phyloP scores from a whole-genome alignment of 2,113 vertebrate species.

The Apeltes quadracus region DNA sequence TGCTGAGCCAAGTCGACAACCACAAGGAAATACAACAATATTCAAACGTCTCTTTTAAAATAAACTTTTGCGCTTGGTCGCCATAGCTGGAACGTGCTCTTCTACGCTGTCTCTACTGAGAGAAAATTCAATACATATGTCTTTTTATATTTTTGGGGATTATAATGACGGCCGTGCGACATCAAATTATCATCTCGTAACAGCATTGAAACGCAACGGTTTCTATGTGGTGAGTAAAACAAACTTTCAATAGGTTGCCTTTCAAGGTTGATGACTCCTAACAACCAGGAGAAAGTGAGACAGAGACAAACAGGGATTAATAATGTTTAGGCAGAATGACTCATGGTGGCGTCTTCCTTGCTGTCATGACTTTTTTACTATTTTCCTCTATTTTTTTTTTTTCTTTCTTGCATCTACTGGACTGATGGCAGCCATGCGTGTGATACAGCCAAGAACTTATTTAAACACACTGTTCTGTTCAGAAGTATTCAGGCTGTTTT shows the following conservation, averaged over 20 bases:
- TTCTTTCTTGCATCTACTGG: constrained; percentile 17
- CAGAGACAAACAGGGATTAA: constrained; percentile 10
- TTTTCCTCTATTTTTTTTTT: constrained; percentile 27
- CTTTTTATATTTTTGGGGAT: constrained; percentile 47
- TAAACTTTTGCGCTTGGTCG: constrained; percentile 65
- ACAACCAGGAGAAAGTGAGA: constrained; percentile 11
- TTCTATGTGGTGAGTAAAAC: background rate
- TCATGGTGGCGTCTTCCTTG: constrained; percentile 15
- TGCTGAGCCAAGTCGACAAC: constrained; percentile 61
- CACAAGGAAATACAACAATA: constrained; percentile 76
- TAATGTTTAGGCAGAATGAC: constrained; percentile 19
- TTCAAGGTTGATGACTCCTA: constrained; percentile 15
- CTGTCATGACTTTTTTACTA: background rate
- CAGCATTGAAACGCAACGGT: constrained; percentile 40
- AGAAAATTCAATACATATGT: constrained; percentile 68
- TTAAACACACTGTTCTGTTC: constrained; percentile 47
- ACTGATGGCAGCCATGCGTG: constrained; percentile 30
- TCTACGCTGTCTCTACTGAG: constrained; percentile 48
- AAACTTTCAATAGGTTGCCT: background rate
- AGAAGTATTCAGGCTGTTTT: constrained; percentile 62
- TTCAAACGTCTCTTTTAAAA: constrained; percentile 73
- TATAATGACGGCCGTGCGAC: constrained; percentile 47
- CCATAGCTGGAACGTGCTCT: constrained; percentile 45
- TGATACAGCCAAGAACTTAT: constrained; percentile 31
- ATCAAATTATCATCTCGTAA: constrained; percentile 42